A percentile compares a stretch with the other conserved stretches of the same genome.
These are phyloP conservation scores for Drosophila ogumai DNA, from an alignment of 1,140 invertebrate genomes.

Conservation along the genomic window DNA sequence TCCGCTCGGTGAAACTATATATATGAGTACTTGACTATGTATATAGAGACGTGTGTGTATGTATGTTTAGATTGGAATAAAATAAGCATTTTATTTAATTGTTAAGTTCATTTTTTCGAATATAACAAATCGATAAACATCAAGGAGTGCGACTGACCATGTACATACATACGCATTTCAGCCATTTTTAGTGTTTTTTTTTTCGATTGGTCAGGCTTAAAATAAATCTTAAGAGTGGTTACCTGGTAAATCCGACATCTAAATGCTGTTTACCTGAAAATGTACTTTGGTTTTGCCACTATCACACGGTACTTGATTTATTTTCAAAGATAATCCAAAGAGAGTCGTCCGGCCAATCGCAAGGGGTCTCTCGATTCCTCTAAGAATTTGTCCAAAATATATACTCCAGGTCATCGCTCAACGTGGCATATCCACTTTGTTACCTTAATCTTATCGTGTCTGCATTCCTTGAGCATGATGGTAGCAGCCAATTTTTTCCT, in stretches of 20 bases:
- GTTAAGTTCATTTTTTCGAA: constrained; percentile 13
- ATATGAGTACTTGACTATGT: constrained; percentile 35
- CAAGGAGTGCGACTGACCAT: not conserved
- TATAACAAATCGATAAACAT: constrained; percentile 29
- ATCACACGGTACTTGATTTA: not conserved
- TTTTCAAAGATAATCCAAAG: not conserved
- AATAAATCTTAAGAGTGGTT: not conserved
- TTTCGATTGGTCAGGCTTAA: not conserved
- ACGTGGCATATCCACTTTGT: constrained; percentile 36
- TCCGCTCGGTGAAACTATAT: constrained; percentile 30
- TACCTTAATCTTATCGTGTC: constrained; percentile 33
- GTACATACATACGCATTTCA: not conserved
- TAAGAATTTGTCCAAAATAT: constrained; percentile 6
- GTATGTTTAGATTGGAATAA: constrained; percentile 48
- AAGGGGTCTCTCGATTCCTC: not conserved
- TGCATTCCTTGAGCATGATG: constrained; percentile 9
- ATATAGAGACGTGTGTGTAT: constrained; percentile 32
- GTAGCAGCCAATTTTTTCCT: constrained; percentile 1
- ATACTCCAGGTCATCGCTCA: not conserved
- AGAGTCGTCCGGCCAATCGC: not conserved
- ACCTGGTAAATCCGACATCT: too few relatives aligned
- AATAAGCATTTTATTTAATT: constrained; percentile 51
- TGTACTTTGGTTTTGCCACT: not conserved
- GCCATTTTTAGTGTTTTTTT: constrained; percentile 1
- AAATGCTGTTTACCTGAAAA: not conserved